Evolutionary conservation across 2,797 vertebrate species (phyloP).

Genomic region (Cirrhinus mrigala): DNA sequence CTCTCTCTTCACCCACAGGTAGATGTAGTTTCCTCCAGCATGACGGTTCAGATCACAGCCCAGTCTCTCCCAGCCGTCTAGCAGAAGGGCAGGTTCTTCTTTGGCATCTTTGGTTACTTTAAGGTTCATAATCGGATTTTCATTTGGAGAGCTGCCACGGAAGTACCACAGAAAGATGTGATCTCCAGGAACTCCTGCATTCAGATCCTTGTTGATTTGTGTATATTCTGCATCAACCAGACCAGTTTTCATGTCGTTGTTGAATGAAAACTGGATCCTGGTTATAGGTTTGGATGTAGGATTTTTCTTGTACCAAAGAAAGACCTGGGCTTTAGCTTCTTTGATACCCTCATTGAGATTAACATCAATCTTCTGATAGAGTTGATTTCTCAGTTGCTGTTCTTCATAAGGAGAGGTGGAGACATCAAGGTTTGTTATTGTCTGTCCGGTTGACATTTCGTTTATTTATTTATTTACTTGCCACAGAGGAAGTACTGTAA

Average conservation of each 20-base stretch:
- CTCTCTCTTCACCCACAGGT: slow-evolving; percentile 42
- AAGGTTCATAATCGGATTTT: slow-evolving; percentile 31
- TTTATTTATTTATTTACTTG: neutral
- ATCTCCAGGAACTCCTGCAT: neutral
- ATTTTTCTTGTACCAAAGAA: neutral
- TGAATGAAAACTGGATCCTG: slow-evolving; percentile 37
- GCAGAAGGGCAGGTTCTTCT: slow-evolving; percentile 31
- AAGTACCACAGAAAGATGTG: slow-evolving; percentile 39
- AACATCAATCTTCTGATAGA: neutral
- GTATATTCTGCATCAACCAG: slow-evolving; percentile 5
- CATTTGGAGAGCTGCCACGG: slow-evolving; percentile 4
- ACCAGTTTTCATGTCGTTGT: neutral
- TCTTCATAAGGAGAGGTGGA: neutral
- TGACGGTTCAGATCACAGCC: slow-evolving; percentile 40
- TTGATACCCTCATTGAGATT: neutral
- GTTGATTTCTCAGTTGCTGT: neutral
- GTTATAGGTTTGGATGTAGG: slow-evolving; percentile 3
- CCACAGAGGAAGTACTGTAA: neutral
- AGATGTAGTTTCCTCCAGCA: neutral
- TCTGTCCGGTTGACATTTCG: neutral
- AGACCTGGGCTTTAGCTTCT: neutral
- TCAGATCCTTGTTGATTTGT: neutral
- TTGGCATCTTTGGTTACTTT: neutral
- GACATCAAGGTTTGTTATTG: neutral
- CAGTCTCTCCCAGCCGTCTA: slow-evolving; percentile 34